Evolutionary conservation across 2,797 vertebrate genomes (phyloP).

Genomic region (Odontamblyopus rebecca): DNA sequence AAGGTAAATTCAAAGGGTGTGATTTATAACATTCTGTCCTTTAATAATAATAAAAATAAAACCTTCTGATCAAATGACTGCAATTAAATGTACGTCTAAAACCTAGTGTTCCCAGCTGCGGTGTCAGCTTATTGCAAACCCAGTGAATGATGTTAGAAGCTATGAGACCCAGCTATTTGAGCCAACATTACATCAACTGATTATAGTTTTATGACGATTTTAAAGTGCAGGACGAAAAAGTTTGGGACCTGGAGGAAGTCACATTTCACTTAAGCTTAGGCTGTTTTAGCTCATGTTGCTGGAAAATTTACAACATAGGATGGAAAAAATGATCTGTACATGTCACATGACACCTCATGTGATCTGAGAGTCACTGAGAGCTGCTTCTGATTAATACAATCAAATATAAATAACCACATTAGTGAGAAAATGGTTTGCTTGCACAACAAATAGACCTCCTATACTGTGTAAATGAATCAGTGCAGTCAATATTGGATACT

Average conservation of each 20-base stretch:
- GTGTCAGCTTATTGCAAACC: slow-evolving; percentile 50
- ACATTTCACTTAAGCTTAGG: slow-evolving; percentile 20
- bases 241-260: slow-evolving; percentile 25
- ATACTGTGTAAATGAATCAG: background rate
- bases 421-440: background rate
- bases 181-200: slow-evolving; percentile 48
- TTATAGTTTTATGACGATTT: slow-evolving; percentile 45
- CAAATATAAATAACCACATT: slow-evolving; percentile 1
- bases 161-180: slow-evolving; percentile 37
- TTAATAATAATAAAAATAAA: background rate
- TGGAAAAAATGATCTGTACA: slow-evolving; percentile 18
- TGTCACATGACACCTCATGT: slow-evolving; percentile 23
- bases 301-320: slow-evolving; percentile 28
- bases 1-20: no score
- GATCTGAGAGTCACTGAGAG: slow-evolving; percentile 4
- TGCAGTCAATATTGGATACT: slow-evolving; percentile 16
- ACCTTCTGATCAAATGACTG: background rate
- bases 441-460: background rate
- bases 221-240: slow-evolving; percentile 18
- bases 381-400: background rate
- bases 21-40: no score
- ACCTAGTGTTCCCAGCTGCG: slow-evolving; percentile 25
- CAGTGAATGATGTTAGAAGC: slow-evolving; percentile 46
- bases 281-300: slow-evolving; percentile 26
- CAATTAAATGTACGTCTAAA: slow-evolving; percentile 16